Evolutionary conservation across 2,797 vertebrate genomes (phyloP).

Genomic region (Microhierax caerulescens): DNA sequence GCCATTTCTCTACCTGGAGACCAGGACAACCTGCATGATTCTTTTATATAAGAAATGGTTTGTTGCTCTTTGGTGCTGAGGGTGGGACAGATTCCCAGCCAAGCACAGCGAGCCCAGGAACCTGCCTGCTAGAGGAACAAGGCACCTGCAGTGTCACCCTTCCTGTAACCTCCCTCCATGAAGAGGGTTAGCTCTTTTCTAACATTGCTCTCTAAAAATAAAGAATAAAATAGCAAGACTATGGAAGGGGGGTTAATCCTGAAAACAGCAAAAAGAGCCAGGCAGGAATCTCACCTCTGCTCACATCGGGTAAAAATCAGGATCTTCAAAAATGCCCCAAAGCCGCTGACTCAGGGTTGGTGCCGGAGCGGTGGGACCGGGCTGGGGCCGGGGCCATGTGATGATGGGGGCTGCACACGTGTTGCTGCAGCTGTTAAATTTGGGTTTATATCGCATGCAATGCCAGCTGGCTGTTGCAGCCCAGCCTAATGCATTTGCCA

Average conservation of each 20-base stretch:
- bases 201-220: not conserved
- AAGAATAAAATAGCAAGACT: not conserved
- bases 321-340: not conserved
- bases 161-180: not conserved
- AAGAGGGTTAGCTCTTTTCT: not conserved
- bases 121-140: not conserved
- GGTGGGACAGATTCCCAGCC: not conserved
- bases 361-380: not conserved
- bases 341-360: accelerated
- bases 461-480: not conserved
- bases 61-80: not conserved
- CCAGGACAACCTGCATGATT: not conserved
- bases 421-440: not conserved
- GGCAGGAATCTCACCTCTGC: not conserved
- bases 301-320: not conserved
- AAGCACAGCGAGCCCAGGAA: not conserved
- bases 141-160: not conserved
- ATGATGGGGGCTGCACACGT: not conserved
- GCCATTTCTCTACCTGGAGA: not conserved
- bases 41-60: not conserved
- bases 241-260: not conserved
- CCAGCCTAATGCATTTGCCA: not conserved
- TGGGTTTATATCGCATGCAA: accelerated
- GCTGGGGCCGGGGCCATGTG: accelerated
- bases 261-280: not conserved